Conservation (phyloP, 2,888 invertebrate genomes). For the Ectemnius cavifrons region DNA sequence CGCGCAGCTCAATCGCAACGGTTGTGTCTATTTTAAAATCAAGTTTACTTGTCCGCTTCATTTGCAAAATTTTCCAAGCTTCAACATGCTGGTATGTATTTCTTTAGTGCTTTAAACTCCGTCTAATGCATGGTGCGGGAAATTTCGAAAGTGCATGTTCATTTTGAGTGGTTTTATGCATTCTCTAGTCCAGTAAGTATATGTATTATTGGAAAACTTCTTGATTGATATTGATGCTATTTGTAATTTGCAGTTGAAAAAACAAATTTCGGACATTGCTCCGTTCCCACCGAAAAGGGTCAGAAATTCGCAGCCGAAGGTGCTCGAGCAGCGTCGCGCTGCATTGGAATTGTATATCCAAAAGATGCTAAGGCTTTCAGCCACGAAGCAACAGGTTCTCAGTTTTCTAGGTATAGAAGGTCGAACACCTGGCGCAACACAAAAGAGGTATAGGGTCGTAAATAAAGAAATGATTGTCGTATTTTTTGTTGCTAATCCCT, state of each 20-base stretch:
- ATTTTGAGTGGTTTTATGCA: too few relatives aligned
- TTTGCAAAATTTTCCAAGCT: too few relatives aligned
- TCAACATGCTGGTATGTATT: not conserved
- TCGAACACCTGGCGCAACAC: conserved; percentile 50
- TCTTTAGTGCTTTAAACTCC: too few relatives aligned
- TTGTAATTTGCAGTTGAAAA: conserved; percentile 77
- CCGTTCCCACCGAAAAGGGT: conserved; percentile 82
- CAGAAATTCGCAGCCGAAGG: conserved; percentile 80
- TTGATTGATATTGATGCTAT: too few relatives aligned
- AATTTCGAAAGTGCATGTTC: too few relatives aligned
- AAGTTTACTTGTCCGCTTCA: too few relatives aligned
- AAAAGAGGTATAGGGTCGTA: conserved; percentile 62
- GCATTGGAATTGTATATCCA: conserved; percentile 80
- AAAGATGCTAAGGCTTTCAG: conserved; percentile 78
- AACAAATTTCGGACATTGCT: conserved; percentile 78
- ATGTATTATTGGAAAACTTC: too few relatives aligned
- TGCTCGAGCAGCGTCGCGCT: conserved; percentile 80
- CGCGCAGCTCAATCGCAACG: not conserved
- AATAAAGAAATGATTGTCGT: not conserved
- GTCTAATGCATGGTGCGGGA: too few relatives aligned
- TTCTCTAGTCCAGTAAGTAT: too few relatives aligned
- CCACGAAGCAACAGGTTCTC: conserved; percentile 77
- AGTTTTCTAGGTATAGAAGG: conserved; percentile 77
- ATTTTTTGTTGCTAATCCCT: not conserved
- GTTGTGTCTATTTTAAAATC: not conserved